A percentile compares a stretch with the other conserved stretches of the same genome.
phyloP scores from a whole-genome alignment of 2,113 vertebrate species.

The Bambusicola thoracicus region DNA sequence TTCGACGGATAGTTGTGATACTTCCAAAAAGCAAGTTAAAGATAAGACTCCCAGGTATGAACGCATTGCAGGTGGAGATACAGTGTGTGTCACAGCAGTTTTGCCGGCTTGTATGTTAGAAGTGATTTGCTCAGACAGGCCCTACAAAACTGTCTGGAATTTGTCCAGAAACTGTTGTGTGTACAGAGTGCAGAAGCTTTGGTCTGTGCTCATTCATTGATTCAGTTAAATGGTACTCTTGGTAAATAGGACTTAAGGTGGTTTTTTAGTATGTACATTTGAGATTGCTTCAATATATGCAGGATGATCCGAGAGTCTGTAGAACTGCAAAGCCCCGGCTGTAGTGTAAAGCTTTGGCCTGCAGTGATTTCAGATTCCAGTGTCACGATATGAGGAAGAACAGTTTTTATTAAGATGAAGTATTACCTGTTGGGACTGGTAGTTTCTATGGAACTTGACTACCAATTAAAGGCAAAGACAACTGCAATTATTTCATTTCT shows the following conservation, averaged over 20 bases:
- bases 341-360: neutral
- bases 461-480: constrained; percentile 19
- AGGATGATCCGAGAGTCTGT: neutral
- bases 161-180: neutral
- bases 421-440: neutral
- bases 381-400: neutral
- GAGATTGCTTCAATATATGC: neutral
- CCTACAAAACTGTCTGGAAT: neutral
- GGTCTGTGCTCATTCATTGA: neutral
- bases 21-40: neutral
- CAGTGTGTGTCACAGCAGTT: neutral
- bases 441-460: neutral
- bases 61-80: neutral
- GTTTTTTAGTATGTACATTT: rapidly evolving
- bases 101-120: neutral
- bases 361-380: neutral
- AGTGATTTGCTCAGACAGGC: constrained; percentile 5
- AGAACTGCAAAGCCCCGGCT: neutral
- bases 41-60: neutral
- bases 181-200: neutral
- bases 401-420: constrained; percentile 11
- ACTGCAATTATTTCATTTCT: constrained; percentile 31
- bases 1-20: neutral
- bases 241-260: neutral
- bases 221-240: neutral